These are phyloP conservation scores for Urechis unicinctus DNA, from an alignment of 2,888 invertebrate genomes.

Conservation along the genomic window DNA sequence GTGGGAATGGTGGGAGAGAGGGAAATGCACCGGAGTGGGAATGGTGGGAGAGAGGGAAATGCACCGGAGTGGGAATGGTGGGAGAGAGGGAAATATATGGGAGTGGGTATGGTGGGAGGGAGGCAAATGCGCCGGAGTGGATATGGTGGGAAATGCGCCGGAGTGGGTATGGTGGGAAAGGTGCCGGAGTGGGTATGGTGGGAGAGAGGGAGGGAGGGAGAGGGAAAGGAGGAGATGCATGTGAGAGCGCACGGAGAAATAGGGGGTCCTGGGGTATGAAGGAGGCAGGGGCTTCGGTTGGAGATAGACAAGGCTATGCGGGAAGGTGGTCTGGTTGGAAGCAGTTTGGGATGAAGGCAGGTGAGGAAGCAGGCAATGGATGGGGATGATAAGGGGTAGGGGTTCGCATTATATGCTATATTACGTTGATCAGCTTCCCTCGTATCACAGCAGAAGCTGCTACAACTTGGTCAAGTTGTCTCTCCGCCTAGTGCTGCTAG, in stretches of 20 bases:
- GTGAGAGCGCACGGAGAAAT: not conserved
- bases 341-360: not conserved
- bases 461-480: too few species aligned
- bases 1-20: too few species aligned
- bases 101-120: not conserved
- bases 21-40: too few species aligned
- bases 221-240: not conserved
- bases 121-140: not conserved
- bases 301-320: too few species aligned
- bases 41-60: not conserved
- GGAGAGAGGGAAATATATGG: not conserved
- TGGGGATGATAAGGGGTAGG: too few species aligned
- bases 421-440: too few species aligned
- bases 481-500: too few species aligned
- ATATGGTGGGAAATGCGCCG: not conserved
- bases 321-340: too few species aligned
- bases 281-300: not conserved
- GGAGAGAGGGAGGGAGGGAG: slow-evolving; percentile 1
- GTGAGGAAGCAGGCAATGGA: not conserved
- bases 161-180: not conserved
- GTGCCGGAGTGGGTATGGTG: slow-evolving; percentile 1
- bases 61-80: not conserved
- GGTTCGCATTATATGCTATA: too few species aligned
- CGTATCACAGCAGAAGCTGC: too few species aligned
- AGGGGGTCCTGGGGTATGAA: not conserved